Percentiles rank a stretch among this genome's conserved stretches.
Conservation (phyloP, 1,140 invertebrate genomes). For the Brachionus angularis region DNA sequence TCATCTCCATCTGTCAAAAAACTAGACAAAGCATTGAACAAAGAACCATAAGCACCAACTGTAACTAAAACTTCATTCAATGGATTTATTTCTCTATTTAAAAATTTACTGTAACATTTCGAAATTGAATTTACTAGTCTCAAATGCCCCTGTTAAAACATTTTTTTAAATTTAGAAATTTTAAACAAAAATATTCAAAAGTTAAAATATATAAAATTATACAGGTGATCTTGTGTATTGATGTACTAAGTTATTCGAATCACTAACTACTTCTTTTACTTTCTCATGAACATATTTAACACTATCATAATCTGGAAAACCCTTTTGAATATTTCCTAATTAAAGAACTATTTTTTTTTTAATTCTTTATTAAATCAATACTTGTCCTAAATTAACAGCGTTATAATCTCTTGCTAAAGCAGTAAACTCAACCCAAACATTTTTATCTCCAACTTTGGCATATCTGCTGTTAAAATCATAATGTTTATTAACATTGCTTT, state of each 20-base stretch:
- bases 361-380: too few species aligned
- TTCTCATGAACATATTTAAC: conserved; percentile 77
- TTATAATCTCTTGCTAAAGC: conserved; percentile 78
- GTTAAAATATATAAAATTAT: conserved; percentile 29
- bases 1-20: conserved; percentile 77
- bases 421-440: conserved; percentile 81
- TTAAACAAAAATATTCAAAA: not conserved
- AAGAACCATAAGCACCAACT: conserved; percentile 81
- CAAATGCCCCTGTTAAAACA: conserved; percentile 72
- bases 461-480: conserved; percentile 29
- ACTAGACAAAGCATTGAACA: conserved; percentile 71
- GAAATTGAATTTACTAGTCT: conserved; percentile 76
- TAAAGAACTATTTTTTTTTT: too few species aligned
- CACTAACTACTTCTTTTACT: conserved; percentile 66
- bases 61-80: conserved; percentile 80
- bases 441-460: conserved; percentile 20
- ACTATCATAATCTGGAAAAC: conserved; percentile 88
- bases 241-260: conserved; percentile 72
- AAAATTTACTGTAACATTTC: conserved; percentile 76
- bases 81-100: conserved; percentile 71
- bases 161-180: not conserved
- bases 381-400: conserved; percentile 87
- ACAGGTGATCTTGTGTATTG: conserved; percentile 72
- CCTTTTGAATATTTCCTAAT: too few species aligned
- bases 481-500: conserved; percentile 1